These are phyloP conservation scores for Hyalella azteca DNA, from an alignment of 2,888 invertebrate genomes.

Conservation along the genomic window DNA sequence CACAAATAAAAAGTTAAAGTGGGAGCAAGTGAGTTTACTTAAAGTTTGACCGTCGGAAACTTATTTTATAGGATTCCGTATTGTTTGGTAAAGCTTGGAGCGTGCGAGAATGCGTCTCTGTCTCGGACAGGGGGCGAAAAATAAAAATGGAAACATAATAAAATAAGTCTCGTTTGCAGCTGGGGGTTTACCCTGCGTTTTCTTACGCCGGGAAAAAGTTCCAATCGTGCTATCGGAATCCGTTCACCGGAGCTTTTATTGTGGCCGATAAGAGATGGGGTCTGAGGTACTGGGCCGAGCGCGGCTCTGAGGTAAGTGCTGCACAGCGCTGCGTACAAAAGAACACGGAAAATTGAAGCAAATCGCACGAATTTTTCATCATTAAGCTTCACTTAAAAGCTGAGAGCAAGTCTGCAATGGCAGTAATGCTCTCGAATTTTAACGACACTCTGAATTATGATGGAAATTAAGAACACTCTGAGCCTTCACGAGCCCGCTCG, in stretches of 20 bases:
- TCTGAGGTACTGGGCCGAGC: background rate
- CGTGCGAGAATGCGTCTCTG: background rate
- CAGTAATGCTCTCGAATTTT: no score
- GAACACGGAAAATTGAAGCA: background rate
- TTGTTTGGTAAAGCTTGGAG: no score
- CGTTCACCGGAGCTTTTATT: slow-evolving; percentile 34
- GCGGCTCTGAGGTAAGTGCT: background rate
- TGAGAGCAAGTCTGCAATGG: no score
- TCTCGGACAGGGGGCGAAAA: background rate
- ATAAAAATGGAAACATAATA: slow-evolving; percentile 1
- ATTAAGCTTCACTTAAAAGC: no score
- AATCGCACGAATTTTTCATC: background rate
- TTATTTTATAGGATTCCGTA: no score
- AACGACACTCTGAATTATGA: no score
- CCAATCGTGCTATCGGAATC: slow-evolving; percentile 34
- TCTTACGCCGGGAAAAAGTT: slow-evolving; percentile 22
- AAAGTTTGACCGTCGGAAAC: no score
- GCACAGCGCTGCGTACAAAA: background rate
- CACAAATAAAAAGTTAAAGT: no score
- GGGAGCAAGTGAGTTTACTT: no score
- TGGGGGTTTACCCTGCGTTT: background rate
- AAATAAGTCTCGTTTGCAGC: slow-evolving; percentile 33
- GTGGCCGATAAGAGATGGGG: slow-evolving; percentile 24
- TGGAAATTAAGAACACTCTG: no score
- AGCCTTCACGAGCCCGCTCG: no score